phyloP scores from a whole-genome alignment of 2,113 vertebrate species.

The human (Homo sapiens) region DNA sequence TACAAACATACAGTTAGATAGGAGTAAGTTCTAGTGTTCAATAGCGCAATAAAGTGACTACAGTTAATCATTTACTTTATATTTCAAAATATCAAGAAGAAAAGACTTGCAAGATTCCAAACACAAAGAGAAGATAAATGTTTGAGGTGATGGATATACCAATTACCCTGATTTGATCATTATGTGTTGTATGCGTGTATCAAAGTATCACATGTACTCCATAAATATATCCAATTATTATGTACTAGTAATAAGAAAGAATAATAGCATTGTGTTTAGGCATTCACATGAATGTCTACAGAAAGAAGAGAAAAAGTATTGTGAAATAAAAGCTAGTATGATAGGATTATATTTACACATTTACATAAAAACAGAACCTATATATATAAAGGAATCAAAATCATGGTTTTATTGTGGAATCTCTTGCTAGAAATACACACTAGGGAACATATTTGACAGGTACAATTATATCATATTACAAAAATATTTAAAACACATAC shows the following conservation, averaged over 20 bases:
- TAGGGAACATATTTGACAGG: neutral
- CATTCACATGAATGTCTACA: neutral
- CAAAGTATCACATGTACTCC: neutral
- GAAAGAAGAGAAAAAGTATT: neutral
- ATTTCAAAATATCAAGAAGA: neutral
- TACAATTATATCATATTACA: neutral
- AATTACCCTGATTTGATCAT: neutral
- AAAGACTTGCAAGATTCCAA: neutral
- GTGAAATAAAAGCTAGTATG: neutral
- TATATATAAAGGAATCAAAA: neutral
- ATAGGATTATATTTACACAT: neutral
- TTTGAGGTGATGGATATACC: neutral
- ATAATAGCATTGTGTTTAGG: neutral
- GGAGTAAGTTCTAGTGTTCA: neutral
- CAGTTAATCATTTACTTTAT: neutral
- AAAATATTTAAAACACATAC: neutral
- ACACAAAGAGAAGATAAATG: neutral
- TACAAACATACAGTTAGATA: neutral
- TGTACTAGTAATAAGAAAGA: neutral
- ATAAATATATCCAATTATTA: neutral
- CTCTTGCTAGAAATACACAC: neutral
- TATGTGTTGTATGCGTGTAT: neutral
- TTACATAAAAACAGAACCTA: neutral
- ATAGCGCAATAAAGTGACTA: neutral
- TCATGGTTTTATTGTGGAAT: neutral